Base-by-base conservation (phyloP, 2,888 invertebrate genomes). In the Margaritifera margaritifera region DNA sequence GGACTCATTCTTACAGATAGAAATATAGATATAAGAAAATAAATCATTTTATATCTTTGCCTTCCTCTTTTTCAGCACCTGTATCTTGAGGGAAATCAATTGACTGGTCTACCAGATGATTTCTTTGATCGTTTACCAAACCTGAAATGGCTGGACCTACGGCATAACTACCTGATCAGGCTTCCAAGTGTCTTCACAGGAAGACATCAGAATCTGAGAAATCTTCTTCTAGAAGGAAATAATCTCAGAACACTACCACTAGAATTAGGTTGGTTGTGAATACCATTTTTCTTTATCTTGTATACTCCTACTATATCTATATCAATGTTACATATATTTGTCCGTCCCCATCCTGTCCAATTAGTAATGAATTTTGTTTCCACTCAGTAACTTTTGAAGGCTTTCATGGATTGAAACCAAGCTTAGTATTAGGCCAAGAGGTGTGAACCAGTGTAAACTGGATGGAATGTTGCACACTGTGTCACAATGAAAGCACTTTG, bases 181-280 rank as follows among this genome's bases (percentile, higher is more conserved):
- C 73, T 89, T 50, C 89, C 89, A 6, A 82, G 79, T 67, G 80
- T 82, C 11, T 87, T 84, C 69, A 82, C 86, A 11, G 86, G 87
- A n/a, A 75, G 84, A 31, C 88, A 88, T 73, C 68, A 84, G 56
- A 77, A 81, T 66, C 80, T 89, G 24, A 75, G 85, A 52, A 87
- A 86, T 72, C 79, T 89, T 6, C 79, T 89, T 18, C 64, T 89
- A 27, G 89, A 89, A 68, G 84, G 86, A 61, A 89, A 89, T 71
- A 79, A 83, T 66, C 77, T 89, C 8, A 76, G 83, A 61, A 84
- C 81, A 65, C 77, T 89, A 50, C 89, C 89, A 53, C 77, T 88
- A 50, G 88, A 89, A 79, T 69, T 89, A 64, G 88, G 88, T 87
- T 77, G 70, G 78, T 69, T n/a, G 50, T 52, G 19, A n/a, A 50